A percentile compares a stretch with the other conserved stretches of the same genome.
Evolutionary conservation across 1,140 invertebrate species (phyloP).

Genomic region (Tetramorium alpestre): DNA sequence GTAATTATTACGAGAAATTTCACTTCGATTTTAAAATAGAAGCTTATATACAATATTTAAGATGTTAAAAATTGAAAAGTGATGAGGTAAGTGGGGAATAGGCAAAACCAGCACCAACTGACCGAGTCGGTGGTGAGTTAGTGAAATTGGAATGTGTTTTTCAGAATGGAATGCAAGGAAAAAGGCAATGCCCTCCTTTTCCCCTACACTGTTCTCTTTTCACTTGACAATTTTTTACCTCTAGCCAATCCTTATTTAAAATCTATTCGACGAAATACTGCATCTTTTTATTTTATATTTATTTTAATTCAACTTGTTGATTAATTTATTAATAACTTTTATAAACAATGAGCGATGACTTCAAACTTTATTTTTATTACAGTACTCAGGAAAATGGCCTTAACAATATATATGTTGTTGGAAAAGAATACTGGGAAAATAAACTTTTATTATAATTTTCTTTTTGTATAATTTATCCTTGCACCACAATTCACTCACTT

Average conservation of each 20-base stretch:
- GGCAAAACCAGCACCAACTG: background rate
- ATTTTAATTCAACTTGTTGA: background rate
- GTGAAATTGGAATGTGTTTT: background rate
- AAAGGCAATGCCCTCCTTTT: background rate
- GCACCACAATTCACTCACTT: background rate
- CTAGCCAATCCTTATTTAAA: background rate
- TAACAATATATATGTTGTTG: background rate
- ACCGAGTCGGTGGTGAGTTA: background rate
- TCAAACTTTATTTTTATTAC: background rate
- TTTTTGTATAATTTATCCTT: constrained; percentile 14
- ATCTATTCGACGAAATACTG: background rate
- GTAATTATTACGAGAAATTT: background rate
- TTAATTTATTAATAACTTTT: background rate
- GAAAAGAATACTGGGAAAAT: constrained; percentile 4
- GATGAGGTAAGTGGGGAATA: too few species aligned
- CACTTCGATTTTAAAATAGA: background rate
- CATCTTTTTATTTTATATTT: background rate
- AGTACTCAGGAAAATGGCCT: background rate
- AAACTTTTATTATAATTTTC: constrained; percentile 1
- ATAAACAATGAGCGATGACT: background rate
- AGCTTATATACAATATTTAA: background rate
- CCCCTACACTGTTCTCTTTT: background rate
- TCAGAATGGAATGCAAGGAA: background rate
- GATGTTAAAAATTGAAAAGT: background rate
- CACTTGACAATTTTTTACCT: background rate